A percentile compares a stretch with the other conserved stretches of the same genome.
These are phyloP conservation scores for Nannobrachium achirus DNA, from an alignment of 2,113 vertebrate genomes.

Conservation along the genomic window DNA sequence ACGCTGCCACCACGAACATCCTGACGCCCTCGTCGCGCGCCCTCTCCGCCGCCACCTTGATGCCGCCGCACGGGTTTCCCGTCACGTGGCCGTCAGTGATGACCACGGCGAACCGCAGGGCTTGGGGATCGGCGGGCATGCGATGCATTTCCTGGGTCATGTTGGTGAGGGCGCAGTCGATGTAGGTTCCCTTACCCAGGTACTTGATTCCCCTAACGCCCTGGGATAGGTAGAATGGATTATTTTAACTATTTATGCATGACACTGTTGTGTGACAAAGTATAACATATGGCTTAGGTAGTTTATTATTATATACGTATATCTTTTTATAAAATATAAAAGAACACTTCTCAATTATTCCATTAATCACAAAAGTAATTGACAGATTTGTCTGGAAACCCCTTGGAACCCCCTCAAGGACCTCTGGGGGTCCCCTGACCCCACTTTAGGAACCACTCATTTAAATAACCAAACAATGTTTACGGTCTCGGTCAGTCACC, in stretches of 20 bases:
- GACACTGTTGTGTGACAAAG: not conserved
- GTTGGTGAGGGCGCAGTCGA: constrained; percentile 87
- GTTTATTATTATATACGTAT: no score
- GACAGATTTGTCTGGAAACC: no score
- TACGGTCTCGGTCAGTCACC: constrained; percentile 35
- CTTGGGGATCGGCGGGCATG: not conserved
- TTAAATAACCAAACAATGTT: no score
- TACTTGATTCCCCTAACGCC: constrained; percentile 77
- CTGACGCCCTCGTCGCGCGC: constrained; percentile 86
- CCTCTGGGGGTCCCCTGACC: no score
- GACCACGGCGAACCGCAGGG: constrained; percentile 86
- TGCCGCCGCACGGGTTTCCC: constrained; percentile 85
- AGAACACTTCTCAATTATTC: no score
- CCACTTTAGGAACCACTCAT: no score
- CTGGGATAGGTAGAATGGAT: constrained; percentile 41
- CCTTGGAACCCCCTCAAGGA: no score
- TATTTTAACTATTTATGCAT: not conserved
- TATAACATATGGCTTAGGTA: not conserved
- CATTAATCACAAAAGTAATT: no score
- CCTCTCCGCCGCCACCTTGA: constrained; percentile 87
- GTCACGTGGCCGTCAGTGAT: constrained; percentile 96
- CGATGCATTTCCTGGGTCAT: constrained; percentile 82
- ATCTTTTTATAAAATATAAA: no score
- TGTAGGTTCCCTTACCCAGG: constrained; percentile 92
- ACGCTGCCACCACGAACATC: constrained; percentile 88